Conservation (phyloP, 2,888 invertebrate species). For the Neoascia interrupta region DNA sequence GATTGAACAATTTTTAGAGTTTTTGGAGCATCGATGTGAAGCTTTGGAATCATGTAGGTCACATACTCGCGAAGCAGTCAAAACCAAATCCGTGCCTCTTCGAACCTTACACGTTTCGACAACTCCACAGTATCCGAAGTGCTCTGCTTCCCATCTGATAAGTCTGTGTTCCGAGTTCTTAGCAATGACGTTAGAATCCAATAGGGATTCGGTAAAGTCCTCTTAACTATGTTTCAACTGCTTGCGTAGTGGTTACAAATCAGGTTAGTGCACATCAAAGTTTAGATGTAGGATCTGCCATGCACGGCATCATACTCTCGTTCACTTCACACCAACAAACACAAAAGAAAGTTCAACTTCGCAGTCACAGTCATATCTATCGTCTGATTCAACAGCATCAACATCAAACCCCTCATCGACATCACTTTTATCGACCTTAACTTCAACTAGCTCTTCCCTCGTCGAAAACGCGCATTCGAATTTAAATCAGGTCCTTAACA, state of each 20-base stretch:
- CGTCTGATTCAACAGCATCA: too few relatives aligned
- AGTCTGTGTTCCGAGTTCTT: conserved; percentile 11
- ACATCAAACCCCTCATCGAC: neutral
- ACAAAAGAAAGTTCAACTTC: neutral
- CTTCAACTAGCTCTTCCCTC: too few relatives aligned
- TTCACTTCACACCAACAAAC: neutral
- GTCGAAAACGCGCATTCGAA: too few relatives aligned
- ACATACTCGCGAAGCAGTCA: neutral
- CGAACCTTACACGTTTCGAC: conserved; percentile 2
- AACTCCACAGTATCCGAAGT: neutral
- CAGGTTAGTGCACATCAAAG: neutral
- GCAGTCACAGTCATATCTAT: neutral
- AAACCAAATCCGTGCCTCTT: too few relatives aligned
- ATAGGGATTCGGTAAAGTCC: conserved; percentile 4
- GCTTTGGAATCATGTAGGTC: neutral
- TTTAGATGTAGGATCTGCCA: conserved; percentile 8
- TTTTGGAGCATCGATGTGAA: neutral
- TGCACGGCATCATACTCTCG: conserved; percentile 19
- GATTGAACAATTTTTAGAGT: neutral
- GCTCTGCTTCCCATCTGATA: neutral
- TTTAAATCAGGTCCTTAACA: neutral
- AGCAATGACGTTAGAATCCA: neutral
- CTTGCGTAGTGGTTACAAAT: neutral
- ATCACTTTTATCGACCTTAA: too few relatives aligned
- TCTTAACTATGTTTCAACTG: conserved; percentile 24